Evolutionary conservation across 2,888 invertebrate genomes (phyloP), one percentile per base, ranked within the genome.

Genomic region (Stenotaenia linearis): DNA sequence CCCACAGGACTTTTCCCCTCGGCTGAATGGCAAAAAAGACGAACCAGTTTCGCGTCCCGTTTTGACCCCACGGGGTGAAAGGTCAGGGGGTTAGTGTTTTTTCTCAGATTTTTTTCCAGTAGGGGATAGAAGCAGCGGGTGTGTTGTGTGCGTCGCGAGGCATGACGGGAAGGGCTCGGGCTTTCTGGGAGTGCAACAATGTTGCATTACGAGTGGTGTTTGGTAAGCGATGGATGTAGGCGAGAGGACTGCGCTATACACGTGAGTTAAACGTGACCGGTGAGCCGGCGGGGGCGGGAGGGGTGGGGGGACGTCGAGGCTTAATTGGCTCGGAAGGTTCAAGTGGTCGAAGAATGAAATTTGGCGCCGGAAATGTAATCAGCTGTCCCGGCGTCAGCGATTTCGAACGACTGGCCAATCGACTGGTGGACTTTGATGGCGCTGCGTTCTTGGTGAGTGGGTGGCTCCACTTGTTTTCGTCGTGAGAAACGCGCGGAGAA

Each of bases 381-480:
- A 75, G 28, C 75, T 75, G 75, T 35, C 75, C 75, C 37, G 37
- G 75, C 75, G 75, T 75, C 75, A 75, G 75, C 75, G 37, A 61
- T 61, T 61, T 75, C 37, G 12, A 75, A 37, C 37, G 75, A 75
- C 75, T 37, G 75, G 75, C 75, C 75, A 75, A 75, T 75, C 37
- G 75, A 75, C 75, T 35, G 7, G 32, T 75, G 75, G 75, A 75
- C 75, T 37, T 75, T 75, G 32, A 37, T 32, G 37, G 32, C 75
- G 32, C 75, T 75, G 23, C 61, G 61, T 61, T 61, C 61, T 61
- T 61, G 6, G 75, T 32, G 75, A 75, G 75, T 75, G 75, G 37
- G 75, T 75, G 32, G 32, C 75, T 75, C 37, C 28, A 45, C 77
- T 77, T 77, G 77, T 77, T 77, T 77, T 77, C 37, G 40, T 37